Evolutionary conservation across 2,113 vertebrate species (phyloP), one percentile per base, ranked within the genome.

Genomic region (Cnemophilus loriae): DNA sequence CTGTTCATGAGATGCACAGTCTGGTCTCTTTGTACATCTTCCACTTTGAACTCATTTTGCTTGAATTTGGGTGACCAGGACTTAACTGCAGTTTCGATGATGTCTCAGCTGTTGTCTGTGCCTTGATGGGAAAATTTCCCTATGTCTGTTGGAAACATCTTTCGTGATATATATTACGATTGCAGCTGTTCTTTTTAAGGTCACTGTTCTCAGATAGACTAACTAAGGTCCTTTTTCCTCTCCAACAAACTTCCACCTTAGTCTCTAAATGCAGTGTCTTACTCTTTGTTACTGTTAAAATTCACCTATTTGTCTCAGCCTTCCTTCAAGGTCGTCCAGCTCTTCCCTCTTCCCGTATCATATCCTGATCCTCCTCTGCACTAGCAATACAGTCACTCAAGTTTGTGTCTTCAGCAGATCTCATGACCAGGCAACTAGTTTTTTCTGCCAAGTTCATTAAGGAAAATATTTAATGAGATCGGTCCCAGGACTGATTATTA

Each of bases 381-480:
- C 52, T 11, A 84, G 68, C 52, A 69, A 19, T 32, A 19, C 32
- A 65, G 63, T 79, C 18, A 2, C 50, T 86, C 55, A 35, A 70
- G 79, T 74, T 28, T 89, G 71, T 95, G 75, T 67, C 83, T 74
- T 80, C 91, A 78, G 44, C 90, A 95, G 71, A 78, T 78, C 73
- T 92, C 73, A 70, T 23, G 71, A 70, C 59, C 80, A 95, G 89
- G 44, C 9, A 0, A 73, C 64, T 92, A 24, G 16, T 20, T 55
- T 68, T 70, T 81, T 60, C 89, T 92, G 91, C 77, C 91, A 95
- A 87, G 76, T 92, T 92, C 64, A 95, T 92, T 91, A 95, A 81
- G 69, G 84, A 90, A 95, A 96, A 92, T 92, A 95, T 93, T 95
- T 93, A 94, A 86, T 95, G 95, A 92, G 86, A 95, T 87, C 44